Percentiles rank a stretch among this genome's conserved stretches.
phyloP scores from a whole-genome alignment of 1,140 invertebrate species.

The Macrobrachium nipponense region DNA sequence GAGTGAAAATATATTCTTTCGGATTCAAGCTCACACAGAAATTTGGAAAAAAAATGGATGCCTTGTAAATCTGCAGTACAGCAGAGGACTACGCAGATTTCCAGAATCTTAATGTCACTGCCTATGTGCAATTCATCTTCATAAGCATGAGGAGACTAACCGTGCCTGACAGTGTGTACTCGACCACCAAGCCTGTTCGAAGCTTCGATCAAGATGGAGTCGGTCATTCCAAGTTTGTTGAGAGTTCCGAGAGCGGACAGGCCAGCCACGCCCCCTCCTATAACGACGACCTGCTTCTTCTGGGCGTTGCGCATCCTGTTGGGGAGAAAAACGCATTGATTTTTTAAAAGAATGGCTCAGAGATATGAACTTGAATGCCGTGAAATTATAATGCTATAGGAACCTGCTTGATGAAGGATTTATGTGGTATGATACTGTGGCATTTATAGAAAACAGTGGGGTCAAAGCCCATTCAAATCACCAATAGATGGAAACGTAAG shows the following conservation, averaged over 20 bases:
- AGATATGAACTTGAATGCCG: too few species aligned
- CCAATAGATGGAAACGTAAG: too few species aligned
- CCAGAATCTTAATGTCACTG: too few species aligned
- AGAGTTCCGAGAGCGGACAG: constrained; percentile 69
- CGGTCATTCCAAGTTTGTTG: constrained; percentile 64
- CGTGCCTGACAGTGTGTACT: constrained; percentile 65
- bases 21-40: too few species aligned
- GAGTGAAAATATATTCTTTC: too few species aligned
- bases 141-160: not conserved
- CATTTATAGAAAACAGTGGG: too few species aligned
- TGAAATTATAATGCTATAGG: not conserved
- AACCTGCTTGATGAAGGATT: not conserved
- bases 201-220: constrained; percentile 71
- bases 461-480: too few species aligned
- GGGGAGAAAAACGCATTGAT: not conserved
- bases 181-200: constrained; percentile 69
- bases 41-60: too few species aligned
- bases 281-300: constrained; percentile 65
- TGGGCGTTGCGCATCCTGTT: not conserved
- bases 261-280: constrained; percentile 72
- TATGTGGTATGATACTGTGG: not conserved
- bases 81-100: too few species aligned
- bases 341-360: not conserved
- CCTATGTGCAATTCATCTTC: too few species aligned
- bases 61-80: too few species aligned